Conservation (phyloP, 2,888 invertebrate species). For the Zelleria hepariella region DNA sequence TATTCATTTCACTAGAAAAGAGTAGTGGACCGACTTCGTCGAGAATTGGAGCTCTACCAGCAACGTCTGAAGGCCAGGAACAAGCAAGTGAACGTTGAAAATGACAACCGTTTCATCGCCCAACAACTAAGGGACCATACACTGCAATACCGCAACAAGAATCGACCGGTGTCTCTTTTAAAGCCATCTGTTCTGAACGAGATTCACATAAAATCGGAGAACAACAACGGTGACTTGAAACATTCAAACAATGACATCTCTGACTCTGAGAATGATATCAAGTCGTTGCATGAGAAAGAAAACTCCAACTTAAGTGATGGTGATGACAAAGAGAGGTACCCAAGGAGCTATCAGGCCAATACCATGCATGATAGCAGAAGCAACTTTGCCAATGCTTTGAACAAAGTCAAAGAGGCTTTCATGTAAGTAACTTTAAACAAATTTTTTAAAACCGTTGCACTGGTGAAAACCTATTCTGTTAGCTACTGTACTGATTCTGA, state of each 20-base stretch:
- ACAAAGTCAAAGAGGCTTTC: conserved; percentile 57
- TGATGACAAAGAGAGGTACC: conserved; percentile 43
- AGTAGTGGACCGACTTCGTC: conserved; percentile 68
- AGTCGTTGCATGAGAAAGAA: conserved; percentile 47
- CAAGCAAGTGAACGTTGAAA: conserved; percentile 54
- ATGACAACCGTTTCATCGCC: conserved; percentile 56
- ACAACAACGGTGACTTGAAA: conserved; percentile 36
- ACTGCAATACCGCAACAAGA: conserved; percentile 43
- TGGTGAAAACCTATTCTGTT: too few species aligned
- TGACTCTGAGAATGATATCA: conserved; percentile 50
- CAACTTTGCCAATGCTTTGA: conserved; percentile 56
- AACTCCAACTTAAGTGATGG: conserved; percentile 46
- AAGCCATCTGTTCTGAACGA: conserved; percentile 63
- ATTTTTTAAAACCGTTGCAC: too few species aligned
- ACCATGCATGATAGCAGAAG: conserved; percentile 47
- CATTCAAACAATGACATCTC: conserved; percentile 30
- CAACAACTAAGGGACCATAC: conserved; percentile 61
- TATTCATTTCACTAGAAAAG: conserved; percentile 54
- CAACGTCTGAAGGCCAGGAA: conserved; percentile 55
- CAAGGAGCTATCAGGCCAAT: conserved; percentile 39
- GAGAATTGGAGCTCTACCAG: conserved; percentile 70
- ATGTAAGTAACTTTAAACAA: too few species aligned
- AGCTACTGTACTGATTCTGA: too few species aligned
- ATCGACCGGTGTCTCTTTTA: conserved; percentile 47
- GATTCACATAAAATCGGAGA: conserved; percentile 57